Evolutionary conservation across 2,888 invertebrate species (phyloP).

Genomic region (Cremastobaeus sp.): DNA sequence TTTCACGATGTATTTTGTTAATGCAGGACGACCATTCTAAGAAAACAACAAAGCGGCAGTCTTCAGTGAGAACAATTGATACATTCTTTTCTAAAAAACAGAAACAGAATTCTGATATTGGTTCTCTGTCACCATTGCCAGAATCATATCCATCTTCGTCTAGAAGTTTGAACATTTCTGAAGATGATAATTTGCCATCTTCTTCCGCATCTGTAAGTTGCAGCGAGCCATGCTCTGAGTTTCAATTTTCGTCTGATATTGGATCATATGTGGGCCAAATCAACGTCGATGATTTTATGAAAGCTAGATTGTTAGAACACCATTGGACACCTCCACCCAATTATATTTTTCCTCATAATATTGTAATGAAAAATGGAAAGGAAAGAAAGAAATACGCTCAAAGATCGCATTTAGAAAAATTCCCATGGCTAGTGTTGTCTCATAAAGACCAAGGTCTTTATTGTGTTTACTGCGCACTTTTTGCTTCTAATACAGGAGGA

Average conservation of each 20-base stretch:
- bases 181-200: background rate
- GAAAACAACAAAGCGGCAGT: no score
- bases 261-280: constrained; percentile 4
- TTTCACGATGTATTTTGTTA: no score
- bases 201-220: background rate
- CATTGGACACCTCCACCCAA: constrained; percentile 7
- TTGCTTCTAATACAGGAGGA: constrained; percentile 26
- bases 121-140: background rate
- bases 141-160: background rate
- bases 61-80: background rate
- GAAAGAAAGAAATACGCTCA: constrained; percentile 53
- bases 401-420: constrained; percentile 57
- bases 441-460: constrained; percentile 56
- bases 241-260: constrained; percentile 10
- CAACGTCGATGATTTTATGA: constrained; percentile 4
- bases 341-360: constrained; percentile 17
- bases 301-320: background rate
- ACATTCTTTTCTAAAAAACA: background rate
- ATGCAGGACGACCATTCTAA: no score
- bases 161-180: background rate
- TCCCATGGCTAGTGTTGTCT: constrained; percentile 58
- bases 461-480: constrained; percentile 55
- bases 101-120: background rate
- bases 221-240: background rate
- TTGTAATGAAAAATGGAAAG: constrained; percentile 13